Conservation (phyloP, 2,113 vertebrate genomes). For the Arizona elegans region DNA sequence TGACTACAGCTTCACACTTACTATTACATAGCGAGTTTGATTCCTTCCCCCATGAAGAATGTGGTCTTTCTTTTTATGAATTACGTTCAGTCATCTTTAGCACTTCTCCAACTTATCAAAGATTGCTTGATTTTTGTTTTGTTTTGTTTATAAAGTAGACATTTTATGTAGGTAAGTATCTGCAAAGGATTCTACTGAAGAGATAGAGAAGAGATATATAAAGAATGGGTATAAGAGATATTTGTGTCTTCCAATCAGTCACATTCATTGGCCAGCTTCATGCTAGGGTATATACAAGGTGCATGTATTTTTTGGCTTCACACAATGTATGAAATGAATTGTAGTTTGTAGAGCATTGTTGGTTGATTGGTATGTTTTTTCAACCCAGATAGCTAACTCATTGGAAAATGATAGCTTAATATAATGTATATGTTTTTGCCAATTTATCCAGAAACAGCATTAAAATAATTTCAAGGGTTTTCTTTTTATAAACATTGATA, state of each 20-base stretch:
- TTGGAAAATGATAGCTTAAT: not conserved
- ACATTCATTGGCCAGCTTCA: not conserved
- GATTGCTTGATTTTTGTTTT: not conserved
- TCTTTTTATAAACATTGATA: not conserved
- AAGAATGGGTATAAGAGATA: not conserved
- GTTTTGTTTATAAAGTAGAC: not conserved
- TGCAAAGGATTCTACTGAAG: not conserved
- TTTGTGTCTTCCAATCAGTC: not conserved
- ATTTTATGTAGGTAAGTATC: not conserved
- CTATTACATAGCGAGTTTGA: not conserved
- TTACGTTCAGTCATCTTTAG: not conserved
- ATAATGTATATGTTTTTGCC: not conserved
- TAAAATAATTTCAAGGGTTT: not conserved
- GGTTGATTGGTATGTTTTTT: not conserved
- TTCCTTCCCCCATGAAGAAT: not conserved
- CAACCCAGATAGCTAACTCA: not conserved
- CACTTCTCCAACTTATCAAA: not conserved
- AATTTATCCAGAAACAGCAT: not conserved
- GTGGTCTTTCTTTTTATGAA: not conserved
- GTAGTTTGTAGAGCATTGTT: not conserved
- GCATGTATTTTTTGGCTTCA: not conserved
- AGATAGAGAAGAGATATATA: not conserved
- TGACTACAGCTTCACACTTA: not conserved
- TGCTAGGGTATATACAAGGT: not conserved
- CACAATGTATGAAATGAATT: not conserved